A percentile compares a stretch with the other conserved stretches of the same genome.
phyloP scores from a whole-genome alignment of 2,797 vertebrate genomes.

The Coilia nasus region DNA sequence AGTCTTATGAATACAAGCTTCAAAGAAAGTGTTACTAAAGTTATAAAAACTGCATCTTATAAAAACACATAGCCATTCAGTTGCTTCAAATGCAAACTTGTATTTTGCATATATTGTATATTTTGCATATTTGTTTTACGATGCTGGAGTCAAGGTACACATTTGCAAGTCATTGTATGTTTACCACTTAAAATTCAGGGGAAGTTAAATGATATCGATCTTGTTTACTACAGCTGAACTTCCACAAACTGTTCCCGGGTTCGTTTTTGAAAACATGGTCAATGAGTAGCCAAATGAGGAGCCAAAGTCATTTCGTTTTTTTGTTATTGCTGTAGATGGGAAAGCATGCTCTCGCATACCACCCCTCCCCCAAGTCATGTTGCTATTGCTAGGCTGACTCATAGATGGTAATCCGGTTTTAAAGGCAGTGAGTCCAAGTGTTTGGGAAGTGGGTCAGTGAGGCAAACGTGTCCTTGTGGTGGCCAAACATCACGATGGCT shows the following conservation, averaged over 20 bases:
- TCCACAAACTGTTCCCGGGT: slow-evolving; percentile 1
- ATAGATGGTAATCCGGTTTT: background rate
- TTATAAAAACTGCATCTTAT: background rate
- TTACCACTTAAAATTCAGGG: background rate
- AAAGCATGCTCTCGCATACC: background rate
- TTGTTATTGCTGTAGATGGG: background rate
- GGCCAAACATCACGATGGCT: background rate
- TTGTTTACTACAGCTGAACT: background rate
- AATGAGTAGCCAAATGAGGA: background rate
- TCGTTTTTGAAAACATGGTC: slow-evolving; percentile 9
- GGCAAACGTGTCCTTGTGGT: slow-evolving; percentile 11
- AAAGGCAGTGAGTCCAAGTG: background rate
- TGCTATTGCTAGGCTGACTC: slow-evolving; percentile 13
- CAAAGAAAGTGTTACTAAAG: no score
- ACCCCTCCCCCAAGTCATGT: background rate
- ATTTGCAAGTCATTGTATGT: background rate
- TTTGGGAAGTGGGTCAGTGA: slow-evolving; percentile 32
- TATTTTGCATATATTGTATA: no score
- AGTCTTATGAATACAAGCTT: no score
- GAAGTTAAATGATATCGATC: background rate
- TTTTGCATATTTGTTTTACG: background rate
- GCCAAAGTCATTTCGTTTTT: background rate
- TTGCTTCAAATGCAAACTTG: background rate
- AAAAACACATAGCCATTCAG: background rate
- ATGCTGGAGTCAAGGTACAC: background rate